phyloP scores from a whole-genome alignment of 2,888 invertebrate species.

The Aquatica leii region DNA sequence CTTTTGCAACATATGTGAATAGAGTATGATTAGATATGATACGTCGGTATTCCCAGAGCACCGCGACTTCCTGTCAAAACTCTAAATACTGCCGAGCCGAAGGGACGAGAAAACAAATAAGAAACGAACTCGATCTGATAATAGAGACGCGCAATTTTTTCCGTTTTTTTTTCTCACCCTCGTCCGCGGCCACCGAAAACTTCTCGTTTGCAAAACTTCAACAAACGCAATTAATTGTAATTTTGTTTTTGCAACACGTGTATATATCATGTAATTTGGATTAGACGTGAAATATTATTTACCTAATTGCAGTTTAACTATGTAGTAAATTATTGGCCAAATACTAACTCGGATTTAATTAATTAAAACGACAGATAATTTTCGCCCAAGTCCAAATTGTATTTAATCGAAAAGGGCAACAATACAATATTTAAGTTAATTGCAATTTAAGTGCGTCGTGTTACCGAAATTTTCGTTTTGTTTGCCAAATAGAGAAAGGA shows the following conservation, averaged over 20 bases:
- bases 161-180: constrained; percentile 23
- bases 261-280: constrained; percentile 18
- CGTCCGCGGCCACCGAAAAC: too few relatives aligned
- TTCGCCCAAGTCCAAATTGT: constrained; percentile 7
- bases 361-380: constrained; percentile 27
- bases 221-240: constrained; percentile 2
- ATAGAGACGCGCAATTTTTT: constrained; percentile 39
- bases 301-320: constrained; percentile 34
- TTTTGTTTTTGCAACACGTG: background rate
- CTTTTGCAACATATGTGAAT: constrained; percentile 20
- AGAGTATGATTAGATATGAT: constrained; percentile 36
- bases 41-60: constrained; percentile 35
- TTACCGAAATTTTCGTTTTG: too few relatives aligned
- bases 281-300: constrained; percentile 27
- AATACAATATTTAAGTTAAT: too few relatives aligned
- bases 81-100: constrained; percentile 46
- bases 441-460: too few relatives aligned
- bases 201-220: too few relatives aligned
- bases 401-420: constrained; percentile 5
- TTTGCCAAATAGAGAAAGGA: too few relatives aligned
- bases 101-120: constrained; percentile 45
- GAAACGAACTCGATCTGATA: constrained; percentile 47
- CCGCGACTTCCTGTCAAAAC: constrained; percentile 44
- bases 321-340: constrained; percentile 35
- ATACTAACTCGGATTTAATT: constrained; percentile 35